These are phyloP conservation scores for Salpingus planirostris DNA, from an alignment of 2,888 invertebrate species.

Conservation along the genomic window DNA sequence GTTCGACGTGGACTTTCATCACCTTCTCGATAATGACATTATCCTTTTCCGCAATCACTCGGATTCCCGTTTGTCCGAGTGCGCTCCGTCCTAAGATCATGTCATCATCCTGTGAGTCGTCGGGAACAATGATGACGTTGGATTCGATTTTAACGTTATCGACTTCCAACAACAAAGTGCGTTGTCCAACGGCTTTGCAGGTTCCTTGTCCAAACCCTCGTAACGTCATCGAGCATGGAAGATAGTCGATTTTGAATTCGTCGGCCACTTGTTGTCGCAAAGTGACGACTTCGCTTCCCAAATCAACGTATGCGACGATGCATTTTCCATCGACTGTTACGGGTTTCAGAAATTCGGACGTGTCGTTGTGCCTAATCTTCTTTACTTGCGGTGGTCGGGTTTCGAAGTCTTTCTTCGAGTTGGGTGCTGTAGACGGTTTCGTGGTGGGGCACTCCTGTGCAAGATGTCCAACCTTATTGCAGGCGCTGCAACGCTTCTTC, in stretches of 20 bases:
- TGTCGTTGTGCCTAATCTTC: not conserved
- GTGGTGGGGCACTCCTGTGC: not conserved
- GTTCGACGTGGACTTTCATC: not conserved
- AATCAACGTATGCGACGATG: conserved; percentile 8
- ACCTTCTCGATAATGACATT: conserved; percentile 4
- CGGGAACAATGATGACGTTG: conserved; percentile 8
- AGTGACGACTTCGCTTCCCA: conserved; percentile 10
- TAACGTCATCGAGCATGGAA: conserved; percentile 2
- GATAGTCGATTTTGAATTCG: conserved; percentile 4
- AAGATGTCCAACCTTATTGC: not conserved
- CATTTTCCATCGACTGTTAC: conserved; percentile 5
- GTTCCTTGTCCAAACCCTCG: conserved; percentile 9
- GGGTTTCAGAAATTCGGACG: conserved; percentile 4
- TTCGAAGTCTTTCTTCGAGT: not conserved
- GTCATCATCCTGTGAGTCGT: conserved; percentile 6
- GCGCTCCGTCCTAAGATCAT: conserved; percentile 9
- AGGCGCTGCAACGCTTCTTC: not conserved
- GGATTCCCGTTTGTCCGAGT: conserved; percentile 5
- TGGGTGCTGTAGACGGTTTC: not conserved
- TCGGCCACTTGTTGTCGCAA: conserved; percentile 3
- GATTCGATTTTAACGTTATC: conserved; percentile 5
- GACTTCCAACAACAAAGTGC: conserved; percentile 2
- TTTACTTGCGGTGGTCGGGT: not conserved
- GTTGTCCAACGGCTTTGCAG: conserved; percentile 4
- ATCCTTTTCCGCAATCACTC: conserved; percentile 4